Conservation (phyloP, 2,797 vertebrate genomes). For the Phoebastria nigripes region DNA sequence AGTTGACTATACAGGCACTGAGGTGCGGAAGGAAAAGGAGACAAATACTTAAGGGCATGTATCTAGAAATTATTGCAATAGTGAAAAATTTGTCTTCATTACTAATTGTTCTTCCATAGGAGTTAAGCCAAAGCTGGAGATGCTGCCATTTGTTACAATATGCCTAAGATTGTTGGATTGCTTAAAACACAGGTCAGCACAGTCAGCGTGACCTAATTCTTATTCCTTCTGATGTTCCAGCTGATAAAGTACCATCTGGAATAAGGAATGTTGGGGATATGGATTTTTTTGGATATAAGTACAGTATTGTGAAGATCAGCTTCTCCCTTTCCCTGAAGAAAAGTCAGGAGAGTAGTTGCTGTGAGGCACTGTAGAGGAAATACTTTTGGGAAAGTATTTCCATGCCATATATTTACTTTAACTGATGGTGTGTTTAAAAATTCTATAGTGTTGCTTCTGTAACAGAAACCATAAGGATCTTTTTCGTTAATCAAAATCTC, state of each 20-base stretch:
- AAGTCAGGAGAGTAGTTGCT: not conserved
- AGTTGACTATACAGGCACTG: not conserved
- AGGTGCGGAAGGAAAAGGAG: not conserved
- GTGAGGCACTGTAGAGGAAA: not conserved
- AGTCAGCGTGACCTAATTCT: not conserved
- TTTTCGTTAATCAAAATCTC: not conserved
- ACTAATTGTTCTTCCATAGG: not conserved
- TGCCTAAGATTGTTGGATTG: not conserved
- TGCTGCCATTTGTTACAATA: not conserved
- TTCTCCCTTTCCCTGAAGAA: not conserved
- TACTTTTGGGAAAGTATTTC: not conserved
- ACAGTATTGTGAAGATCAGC: not conserved
- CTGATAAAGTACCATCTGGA: slow-evolving; percentile 39
- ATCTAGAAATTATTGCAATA: not conserved
- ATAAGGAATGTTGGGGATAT: not conserved
- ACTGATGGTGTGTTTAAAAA: not conserved
- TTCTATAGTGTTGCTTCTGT: not conserved
- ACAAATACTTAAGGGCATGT: not conserved
- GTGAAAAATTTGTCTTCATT: not conserved
- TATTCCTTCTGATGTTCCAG: slow-evolving; percentile 10
- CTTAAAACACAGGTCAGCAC: not conserved
- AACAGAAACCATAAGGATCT: not conserved
- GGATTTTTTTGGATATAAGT: not conserved
- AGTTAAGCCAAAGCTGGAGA: not conserved
- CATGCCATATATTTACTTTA: not conserved